phyloP scores from a whole-genome alignment of 2,113 vertebrate genomes.

The Sorex fumeus region DNA sequence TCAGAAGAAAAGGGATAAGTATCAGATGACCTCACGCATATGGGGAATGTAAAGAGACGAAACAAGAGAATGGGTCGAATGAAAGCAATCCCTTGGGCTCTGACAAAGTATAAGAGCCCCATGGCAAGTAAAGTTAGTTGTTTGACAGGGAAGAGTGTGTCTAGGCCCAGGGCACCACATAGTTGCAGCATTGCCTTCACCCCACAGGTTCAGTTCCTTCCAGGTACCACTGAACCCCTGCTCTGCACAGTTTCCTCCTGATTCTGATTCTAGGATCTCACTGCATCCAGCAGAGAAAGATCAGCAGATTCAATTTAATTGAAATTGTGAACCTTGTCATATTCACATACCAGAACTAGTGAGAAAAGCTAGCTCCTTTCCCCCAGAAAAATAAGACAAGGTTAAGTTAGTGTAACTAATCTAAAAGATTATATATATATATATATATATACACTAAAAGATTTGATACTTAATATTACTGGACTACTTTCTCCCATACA shows the following conservation, averaged over 20 bases:
- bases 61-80: too few species aligned
- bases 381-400: constrained; percentile 61
- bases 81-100: too few species aligned
- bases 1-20: too few species aligned
- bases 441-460: too few species aligned
- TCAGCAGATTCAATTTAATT: constrained; percentile 57
- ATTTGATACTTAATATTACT: too few species aligned
- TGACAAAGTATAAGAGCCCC: too few species aligned
- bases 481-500: too few species aligned
- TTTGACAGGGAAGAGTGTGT: too few species aligned
- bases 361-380: constrained; percentile 34
- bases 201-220: background rate
- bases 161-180: rapidly evolving
- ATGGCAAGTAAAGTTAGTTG: too few species aligned
- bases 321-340: constrained; percentile 65
- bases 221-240: background rate
- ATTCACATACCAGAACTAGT: constrained; percentile 42
- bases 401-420: constrained; percentile 46
- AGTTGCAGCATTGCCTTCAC: rapidly evolving
- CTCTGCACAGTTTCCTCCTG: background rate
- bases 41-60: too few species aligned
- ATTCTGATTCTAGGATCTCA: background rate
- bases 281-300: background rate
- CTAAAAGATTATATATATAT: too few species aligned
- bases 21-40: too few species aligned